These are phyloP conservation scores for Therioaphis trifolii DNA, from an alignment of 2,888 invertebrate genomes.

Conservation along the genomic window DNA sequence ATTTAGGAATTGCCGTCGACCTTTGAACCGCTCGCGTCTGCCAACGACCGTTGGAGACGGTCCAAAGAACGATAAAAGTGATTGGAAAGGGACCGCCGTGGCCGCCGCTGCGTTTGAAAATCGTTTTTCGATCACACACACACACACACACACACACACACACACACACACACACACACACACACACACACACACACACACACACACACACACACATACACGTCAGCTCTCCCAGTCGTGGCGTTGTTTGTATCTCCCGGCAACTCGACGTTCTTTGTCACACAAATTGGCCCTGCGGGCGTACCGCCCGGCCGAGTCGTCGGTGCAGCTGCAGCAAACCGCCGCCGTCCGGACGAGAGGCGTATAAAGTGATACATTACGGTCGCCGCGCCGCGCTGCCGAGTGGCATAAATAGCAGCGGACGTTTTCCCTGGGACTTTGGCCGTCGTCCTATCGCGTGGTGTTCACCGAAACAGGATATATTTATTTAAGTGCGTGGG, in stretches of 20 bases:
- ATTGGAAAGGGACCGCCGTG: constrained; percentile 26
- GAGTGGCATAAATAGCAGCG: not conserved
- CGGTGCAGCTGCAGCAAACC: too few species aligned
- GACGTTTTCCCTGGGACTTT: not conserved
- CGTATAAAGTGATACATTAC: constrained; percentile 36
- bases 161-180: too few species aligned
- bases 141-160: not conserved
- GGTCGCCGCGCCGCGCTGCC: not conserved
- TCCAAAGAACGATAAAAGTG: constrained; percentile 60
- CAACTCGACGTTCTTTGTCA: constrained; percentile 44
- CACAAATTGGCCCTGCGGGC: constrained; percentile 51
- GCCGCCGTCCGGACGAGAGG: not conserved
- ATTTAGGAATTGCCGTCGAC: constrained; percentile 56
- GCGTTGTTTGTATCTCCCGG: not conserved
- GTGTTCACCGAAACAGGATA: too few species aligned
- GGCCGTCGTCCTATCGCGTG: not conserved
- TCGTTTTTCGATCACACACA: constrained; percentile 55
- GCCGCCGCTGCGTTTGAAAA: not conserved
- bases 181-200: constrained; percentile 10
- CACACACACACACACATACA: not conserved
- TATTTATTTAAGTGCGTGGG: too few species aligned
- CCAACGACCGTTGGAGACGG: constrained; percentile 54
- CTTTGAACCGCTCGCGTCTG: constrained; percentile 49
- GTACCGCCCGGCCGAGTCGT: too few species aligned
- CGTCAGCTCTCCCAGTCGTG: constrained; percentile 12